These are phyloP conservation scores for Cyanoderma ruficeps DNA, from an alignment of 2,113 vertebrate species.

Conservation along the genomic window DNA sequence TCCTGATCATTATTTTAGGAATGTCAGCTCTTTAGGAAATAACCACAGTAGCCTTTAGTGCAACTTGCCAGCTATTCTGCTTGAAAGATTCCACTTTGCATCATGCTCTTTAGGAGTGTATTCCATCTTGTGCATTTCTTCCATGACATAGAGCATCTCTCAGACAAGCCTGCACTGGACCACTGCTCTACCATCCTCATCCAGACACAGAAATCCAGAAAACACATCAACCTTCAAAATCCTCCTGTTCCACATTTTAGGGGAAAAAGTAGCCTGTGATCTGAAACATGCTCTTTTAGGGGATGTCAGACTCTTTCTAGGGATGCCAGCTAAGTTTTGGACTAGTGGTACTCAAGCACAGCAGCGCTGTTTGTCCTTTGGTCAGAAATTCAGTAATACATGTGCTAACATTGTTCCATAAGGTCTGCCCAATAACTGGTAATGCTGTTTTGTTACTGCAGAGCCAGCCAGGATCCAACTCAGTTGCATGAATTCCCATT, in stretches of 20 bases:
- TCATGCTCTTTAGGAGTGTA: background rate
- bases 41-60: background rate
- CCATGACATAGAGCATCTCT: background rate
- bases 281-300: background rate
- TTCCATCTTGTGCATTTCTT: background rate
- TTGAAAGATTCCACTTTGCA: background rate
- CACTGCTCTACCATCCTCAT: background rate
- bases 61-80: background rate
- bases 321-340: background rate
- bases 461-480: background rate
- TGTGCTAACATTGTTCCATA: background rate
- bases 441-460: background rate
- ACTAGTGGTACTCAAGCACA: background rate
- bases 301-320: background rate
- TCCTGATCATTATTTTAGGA: background rate
- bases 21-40: background rate
- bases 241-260: background rate
- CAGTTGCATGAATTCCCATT: background rate
- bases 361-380: background rate
- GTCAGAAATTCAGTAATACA: background rate
- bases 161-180: background rate
- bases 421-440: background rate
- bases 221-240: background rate
- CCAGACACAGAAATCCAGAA: background rate
- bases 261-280: background rate